Evolutionary conservation across 2,113 vertebrate species (phyloP).

Genomic region (Hemicordylus capensis): DNA sequence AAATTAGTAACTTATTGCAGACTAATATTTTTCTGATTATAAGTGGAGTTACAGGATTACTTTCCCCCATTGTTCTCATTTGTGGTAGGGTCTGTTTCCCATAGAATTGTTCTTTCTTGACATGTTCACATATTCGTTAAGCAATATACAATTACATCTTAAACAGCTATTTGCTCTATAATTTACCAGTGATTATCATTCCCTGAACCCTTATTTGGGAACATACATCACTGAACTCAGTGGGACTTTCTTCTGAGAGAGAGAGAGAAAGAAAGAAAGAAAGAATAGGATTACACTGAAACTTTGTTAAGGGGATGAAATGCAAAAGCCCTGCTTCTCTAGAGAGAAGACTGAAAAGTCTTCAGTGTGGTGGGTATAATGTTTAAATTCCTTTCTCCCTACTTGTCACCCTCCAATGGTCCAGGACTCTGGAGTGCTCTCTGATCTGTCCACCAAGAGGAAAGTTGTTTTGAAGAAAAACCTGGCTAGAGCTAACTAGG

Average conservation of each 20-base stretch:
- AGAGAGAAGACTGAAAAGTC: too few species aligned
- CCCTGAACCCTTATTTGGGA: too few species aligned
- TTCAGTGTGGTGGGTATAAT: neutral
- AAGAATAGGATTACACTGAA: too few species aligned
- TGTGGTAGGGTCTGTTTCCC: conserved; percentile 8
- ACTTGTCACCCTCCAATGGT: too few species aligned
- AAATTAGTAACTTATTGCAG: conserved; percentile 60
- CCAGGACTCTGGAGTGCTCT: too few species aligned
- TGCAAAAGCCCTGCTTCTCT: neutral
- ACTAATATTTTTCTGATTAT: conserved; percentile 35
- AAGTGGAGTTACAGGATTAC: conserved; percentile 51
- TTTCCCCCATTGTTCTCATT: conserved; percentile 25
- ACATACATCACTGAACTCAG: too few species aligned
- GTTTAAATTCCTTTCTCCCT: neutral
- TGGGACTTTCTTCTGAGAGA: too few species aligned
- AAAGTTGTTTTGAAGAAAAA: too few species aligned
- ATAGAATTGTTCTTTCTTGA: neutral
- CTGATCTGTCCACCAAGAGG: too few species aligned
- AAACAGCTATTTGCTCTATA: neutral
- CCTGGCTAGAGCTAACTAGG: too few species aligned
- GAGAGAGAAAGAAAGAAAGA: too few species aligned
- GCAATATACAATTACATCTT: neutral
- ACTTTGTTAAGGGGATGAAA: neutral
- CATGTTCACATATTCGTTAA: neutral
- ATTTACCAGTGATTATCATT: too few species aligned